These are phyloP conservation scores for Drosophila lacertosa DNA, from an alignment of 1,140 invertebrate species.

Conservation along the genomic window DNA sequence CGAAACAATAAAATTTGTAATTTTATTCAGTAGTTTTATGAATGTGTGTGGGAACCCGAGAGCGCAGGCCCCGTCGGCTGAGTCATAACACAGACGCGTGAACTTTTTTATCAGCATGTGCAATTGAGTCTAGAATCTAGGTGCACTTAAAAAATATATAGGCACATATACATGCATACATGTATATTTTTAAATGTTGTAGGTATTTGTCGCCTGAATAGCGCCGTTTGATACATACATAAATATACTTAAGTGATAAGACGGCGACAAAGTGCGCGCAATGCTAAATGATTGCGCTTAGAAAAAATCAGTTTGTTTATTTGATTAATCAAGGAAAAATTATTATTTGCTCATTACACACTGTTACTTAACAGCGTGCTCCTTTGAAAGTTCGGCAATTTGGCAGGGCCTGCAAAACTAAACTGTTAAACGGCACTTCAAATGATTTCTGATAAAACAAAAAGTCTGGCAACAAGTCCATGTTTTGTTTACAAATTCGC, in stretches of 20 bases:
- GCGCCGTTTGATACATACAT: constrained; percentile 26
- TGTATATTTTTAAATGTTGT: neutral
- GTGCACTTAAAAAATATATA: constrained; percentile 17
- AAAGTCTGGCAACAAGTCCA: constrained; percentile 13
- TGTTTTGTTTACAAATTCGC: constrained; percentile 50
- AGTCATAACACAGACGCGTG: constrained; percentile 57
- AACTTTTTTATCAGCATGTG: constrained; percentile 43
- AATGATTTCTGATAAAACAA: constrained; percentile 29
- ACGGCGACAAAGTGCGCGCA: constrained; percentile 10
- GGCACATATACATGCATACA: constrained; percentile 6
- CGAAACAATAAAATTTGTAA: constrained; percentile 47
- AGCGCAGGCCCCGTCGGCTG: constrained; percentile 24
- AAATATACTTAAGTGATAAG: constrained; percentile 46
- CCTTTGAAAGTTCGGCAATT: constrained; percentile 8
- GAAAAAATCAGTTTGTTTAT: constrained; percentile 13
- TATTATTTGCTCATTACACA: constrained; percentile 17
- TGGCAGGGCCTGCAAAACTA: neutral
- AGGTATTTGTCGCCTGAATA: constrained; percentile 44
- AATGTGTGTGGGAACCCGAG: constrained; percentile 34
- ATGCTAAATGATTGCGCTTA: constrained; percentile 6
- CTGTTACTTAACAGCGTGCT: constrained; percentile 46
- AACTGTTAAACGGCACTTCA: constrained; percentile 27
- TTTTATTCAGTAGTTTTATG: constrained; percentile 44
- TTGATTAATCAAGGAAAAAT: constrained; percentile 5
- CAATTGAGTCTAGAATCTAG: constrained; percentile 21